Percentiles rank a stretch among this genome's conserved stretches.
Conservation (phyloP, 2,797 vertebrate species). For the Acipenser transmontanus region DNA sequence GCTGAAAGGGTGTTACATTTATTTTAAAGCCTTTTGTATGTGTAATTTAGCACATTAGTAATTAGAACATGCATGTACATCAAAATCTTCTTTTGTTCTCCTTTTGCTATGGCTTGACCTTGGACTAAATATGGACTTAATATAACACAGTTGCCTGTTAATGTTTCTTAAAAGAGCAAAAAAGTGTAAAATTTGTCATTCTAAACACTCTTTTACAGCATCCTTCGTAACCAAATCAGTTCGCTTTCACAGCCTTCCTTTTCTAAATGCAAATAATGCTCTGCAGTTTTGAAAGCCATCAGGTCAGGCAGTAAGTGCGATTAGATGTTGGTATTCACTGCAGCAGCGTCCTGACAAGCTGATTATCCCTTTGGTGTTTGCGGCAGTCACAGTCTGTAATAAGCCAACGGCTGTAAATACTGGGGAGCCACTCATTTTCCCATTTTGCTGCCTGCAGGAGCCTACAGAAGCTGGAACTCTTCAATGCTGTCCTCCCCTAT, state of each 20-base stretch:
- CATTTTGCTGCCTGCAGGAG: slow-evolving; percentile 45
- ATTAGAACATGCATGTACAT: slow-evolving; percentile 57
- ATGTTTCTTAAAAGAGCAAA: slow-evolving; percentile 20
- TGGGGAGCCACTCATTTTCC: slow-evolving; percentile 42
- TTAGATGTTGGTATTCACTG: slow-evolving; percentile 48
- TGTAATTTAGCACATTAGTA: slow-evolving; percentile 38
- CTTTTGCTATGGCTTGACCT: slow-evolving; percentile 41
- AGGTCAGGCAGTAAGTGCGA: slow-evolving; percentile 32
- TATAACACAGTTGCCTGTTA: slow-evolving; percentile 25
- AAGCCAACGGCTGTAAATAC: slow-evolving; percentile 45
- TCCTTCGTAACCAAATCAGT: slow-evolving; percentile 31
- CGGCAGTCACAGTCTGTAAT: slow-evolving; percentile 44
- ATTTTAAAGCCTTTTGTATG: no score
- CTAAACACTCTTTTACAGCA: slow-evolving; percentile 19
- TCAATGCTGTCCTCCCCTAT: slow-evolving; percentile 39
- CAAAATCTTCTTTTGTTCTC: slow-evolving; percentile 34
- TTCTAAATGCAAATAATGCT: slow-evolving; percentile 47
- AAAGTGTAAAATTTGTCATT: slow-evolving; percentile 36
- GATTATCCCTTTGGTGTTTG: slow-evolving; percentile 48
- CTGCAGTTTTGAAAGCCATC: slow-evolving; percentile 31
- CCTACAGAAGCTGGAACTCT: slow-evolving; percentile 36
- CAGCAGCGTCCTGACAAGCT: slow-evolving; percentile 42
- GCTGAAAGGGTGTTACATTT: no score
- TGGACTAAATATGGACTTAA: slow-evolving; percentile 40
- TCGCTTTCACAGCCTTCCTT: slow-evolving; percentile 32